Conservation (phyloP, 2,888 invertebrate genomes). For the Molanna angustata region DNA sequence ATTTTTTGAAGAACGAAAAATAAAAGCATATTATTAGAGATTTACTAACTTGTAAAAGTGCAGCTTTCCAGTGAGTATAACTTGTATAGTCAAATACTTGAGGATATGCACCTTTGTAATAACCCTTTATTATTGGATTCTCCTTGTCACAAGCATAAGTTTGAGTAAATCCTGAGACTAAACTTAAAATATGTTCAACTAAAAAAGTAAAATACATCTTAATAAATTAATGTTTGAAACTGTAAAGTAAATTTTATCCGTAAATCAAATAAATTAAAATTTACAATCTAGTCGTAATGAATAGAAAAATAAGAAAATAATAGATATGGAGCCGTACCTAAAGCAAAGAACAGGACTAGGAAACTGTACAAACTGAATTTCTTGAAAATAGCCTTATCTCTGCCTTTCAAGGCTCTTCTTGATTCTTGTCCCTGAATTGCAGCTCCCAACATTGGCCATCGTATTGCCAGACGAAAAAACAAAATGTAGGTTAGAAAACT, state of each 20-base stretch:
- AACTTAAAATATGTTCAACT: slow-evolving; percentile 64
- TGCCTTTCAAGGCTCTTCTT: neutral
- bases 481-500: slow-evolving; percentile 51
- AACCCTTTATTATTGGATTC: slow-evolving; percentile 32
- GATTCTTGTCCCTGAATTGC: slow-evolving; percentile 14
- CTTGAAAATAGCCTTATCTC: slow-evolving; percentile 13
- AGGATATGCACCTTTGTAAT: slow-evolving; percentile 39
- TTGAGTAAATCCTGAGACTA: slow-evolving; percentile 53
- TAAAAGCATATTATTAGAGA: no score
- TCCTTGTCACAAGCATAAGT: slow-evolving; percentile 41
- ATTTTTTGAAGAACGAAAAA: no score
- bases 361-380: slow-evolving; percentile 16
- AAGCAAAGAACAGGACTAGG: slow-evolving; percentile 11
- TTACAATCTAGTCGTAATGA: neutral
- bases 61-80: slow-evolving; percentile 48
- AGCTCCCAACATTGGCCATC: slow-evolving; percentile 45
- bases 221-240: neutral
- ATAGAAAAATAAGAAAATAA: neutral
- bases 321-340: slow-evolving; percentile 3
- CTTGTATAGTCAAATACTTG: slow-evolving; percentile 44
- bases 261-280: no score
- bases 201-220: slow-evolving; percentile 17
- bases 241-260: no score
- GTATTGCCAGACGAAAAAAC: slow-evolving; percentile 48
- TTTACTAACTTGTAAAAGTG: slow-evolving; percentile 44